Evolutionary conservation across 2,113 vertebrate species (phyloP).

Genomic region (Bufo gargarizans): DNA sequence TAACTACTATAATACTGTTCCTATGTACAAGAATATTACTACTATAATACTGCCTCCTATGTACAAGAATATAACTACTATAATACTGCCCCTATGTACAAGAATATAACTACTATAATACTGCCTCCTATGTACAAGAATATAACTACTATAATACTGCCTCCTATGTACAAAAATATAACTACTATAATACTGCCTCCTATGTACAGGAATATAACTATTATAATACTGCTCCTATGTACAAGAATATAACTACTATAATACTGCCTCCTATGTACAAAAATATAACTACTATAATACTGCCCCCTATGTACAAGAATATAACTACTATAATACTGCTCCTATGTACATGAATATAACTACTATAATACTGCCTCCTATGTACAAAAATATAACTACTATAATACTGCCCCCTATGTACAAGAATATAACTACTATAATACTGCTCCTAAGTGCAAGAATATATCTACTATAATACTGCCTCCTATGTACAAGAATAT

Average conservation of each 20-base stretch:
- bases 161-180: neutral
- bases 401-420: neutral
- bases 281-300: slow-evolving; percentile 20
- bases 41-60: neutral
- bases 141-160: neutral
- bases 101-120: neutral
- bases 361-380: slow-evolving; percentile 12
- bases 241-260: slow-evolving; percentile 18
- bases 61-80: slow-evolving; percentile 5
- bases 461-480: slow-evolving; percentile 7
- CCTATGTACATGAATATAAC: slow-evolving; percentile 2
- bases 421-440: slow-evolving; percentile 9
- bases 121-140: neutral
- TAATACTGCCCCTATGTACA: neutral
- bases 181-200: neutral
- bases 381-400: neutral
- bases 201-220: neutral
- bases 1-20: neutral
- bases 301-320: neutral
- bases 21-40: neutral
- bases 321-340: slow-evolving; percentile 3
- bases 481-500: neutral
- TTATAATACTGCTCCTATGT: neutral
- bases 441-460: neutral
- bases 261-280: neutral